phyloP scores from a whole-genome alignment of 2,113 vertebrate species.

The Eulemur rufifrons region DNA sequence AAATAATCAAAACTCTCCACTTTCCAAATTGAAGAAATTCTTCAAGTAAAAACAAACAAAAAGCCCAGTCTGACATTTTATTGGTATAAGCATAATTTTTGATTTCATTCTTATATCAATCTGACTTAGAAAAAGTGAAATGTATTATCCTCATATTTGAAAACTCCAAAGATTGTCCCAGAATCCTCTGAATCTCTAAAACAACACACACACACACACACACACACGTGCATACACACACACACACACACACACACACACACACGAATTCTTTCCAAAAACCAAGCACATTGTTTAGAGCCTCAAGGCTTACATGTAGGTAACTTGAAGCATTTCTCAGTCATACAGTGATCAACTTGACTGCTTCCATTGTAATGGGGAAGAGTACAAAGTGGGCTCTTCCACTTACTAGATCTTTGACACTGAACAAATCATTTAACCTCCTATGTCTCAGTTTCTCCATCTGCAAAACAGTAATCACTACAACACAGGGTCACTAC shows the following conservation, averaged over 20 bases:
- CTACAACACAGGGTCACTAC: not conserved
- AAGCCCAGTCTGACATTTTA: not conserved
- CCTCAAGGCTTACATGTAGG: not conserved
- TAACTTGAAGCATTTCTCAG: not conserved
- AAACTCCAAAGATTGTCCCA: not conserved
- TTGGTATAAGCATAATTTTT: not conserved
- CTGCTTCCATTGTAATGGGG: not conserved
- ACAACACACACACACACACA: not conserved
- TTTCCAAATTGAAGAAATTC: slow-evolving; percentile 39
- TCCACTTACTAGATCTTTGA: not conserved
- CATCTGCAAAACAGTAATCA: not conserved
- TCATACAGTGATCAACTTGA: not conserved
- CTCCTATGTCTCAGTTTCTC: not conserved
- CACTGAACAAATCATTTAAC: not conserved
- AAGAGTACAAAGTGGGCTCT: not conserved
- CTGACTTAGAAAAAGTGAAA: not conserved
- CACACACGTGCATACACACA: not conserved
- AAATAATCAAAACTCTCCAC: slow-evolving; percentile 4
- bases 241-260: not conserved
- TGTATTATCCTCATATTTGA: not conserved
- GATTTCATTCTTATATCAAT: not conserved
- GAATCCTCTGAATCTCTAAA: not conserved
- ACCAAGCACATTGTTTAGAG: not conserved
- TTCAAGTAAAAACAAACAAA: slow-evolving; percentile 15
- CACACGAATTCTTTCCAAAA: not conserved